Evolutionary conservation across 2,888 invertebrate species (phyloP), one percentile per base, ranked within the genome.

Genomic region (Thera britannica): DNA sequence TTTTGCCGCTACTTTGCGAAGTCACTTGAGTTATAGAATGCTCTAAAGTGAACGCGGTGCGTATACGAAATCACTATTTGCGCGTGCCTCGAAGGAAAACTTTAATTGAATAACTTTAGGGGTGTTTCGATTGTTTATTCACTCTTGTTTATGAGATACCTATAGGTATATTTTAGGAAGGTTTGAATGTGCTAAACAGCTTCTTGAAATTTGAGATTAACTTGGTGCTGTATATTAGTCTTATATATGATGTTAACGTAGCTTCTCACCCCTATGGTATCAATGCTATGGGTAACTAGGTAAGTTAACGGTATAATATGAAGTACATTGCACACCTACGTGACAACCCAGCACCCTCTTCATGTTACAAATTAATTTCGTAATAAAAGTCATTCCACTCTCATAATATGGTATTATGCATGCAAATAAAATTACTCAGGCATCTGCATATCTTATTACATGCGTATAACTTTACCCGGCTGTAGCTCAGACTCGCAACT

Each of bases 1-100:
- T 85, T 84, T 84, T 83, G 80, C 77, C 75, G 79, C 76, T 80
- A 73, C 72, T 71, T 71, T 79, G 79, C 79, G 75, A 80, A 83
- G 83, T 84, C 83, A 82, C 83, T 80, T 75, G 76, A 78, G 75
- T 80, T 83, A 82, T 82, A 77, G 77, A 77, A 76, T 77, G 74
- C 75, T 68, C 71, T 74, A 68, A 77, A 78, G 74, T 77, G 74
- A 70, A 67, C 62, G 56, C 58, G 58, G 54, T 68, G 61, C 64
- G 70, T 66, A 66, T 67, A 74, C 71, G 35, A 71, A 68, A 70
- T 68, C 59, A 72, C 67, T 69, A 68, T 68, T 66, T 62, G 64
- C 51, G 68, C 49, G 67, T 67, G 64, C 63, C 57, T 64, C 51
- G 56, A 38, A 54, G 46, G 65, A 48, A 67, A 70, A 74, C 74